A percentile compares a stretch with the other conserved stretches of the same genome.
Evolutionary conservation across 2,888 invertebrate genomes (phyloP).

Genomic region (Sarcophaga rosellei): DNA sequence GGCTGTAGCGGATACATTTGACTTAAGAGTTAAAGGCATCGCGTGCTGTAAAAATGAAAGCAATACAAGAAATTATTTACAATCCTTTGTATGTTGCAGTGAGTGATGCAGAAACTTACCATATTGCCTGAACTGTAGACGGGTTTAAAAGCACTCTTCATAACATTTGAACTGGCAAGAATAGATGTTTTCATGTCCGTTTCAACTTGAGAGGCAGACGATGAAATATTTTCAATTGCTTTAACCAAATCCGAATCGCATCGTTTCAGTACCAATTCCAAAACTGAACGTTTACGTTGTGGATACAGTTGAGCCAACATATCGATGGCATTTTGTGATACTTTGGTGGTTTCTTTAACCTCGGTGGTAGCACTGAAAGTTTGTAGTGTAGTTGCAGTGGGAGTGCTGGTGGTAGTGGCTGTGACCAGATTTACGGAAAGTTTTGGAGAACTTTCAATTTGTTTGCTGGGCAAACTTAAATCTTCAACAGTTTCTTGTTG

Average conservation of each 20-base stretch:
- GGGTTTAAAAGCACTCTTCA: conserved; percentile 76
- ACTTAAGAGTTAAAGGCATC: conserved; percentile 52
- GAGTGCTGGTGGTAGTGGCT: not conserved
- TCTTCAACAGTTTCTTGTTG: conserved; percentile 53
- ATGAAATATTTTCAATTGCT: conserved; percentile 79
- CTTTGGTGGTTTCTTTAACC: conserved; percentile 70
- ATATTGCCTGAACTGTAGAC: conserved; percentile 67
- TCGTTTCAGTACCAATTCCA: conserved; percentile 94
- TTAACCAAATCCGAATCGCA: conserved; percentile 95
- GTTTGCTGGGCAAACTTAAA: conserved; percentile 54
- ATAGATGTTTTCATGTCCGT: conserved; percentile 47
- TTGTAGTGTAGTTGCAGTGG: not conserved
- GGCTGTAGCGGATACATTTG: no score
- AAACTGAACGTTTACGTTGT: conserved; percentile 91
- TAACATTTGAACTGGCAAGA: not conserved
- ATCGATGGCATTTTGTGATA: conserved; percentile 89
- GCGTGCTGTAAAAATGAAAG: conserved; percentile 47
- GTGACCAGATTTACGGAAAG: not conserved
- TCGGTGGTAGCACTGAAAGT: no score
- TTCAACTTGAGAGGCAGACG: conserved; percentile 50
- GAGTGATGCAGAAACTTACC: conserved; percentile 37
- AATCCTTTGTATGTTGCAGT: no score
- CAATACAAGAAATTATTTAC: no score
- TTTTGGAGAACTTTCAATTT: conserved; percentile 22
- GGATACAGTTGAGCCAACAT: conserved; percentile 95